phyloP scores from a whole-genome alignment of 2,113 vertebrate species.

The Tupaia chinensis region DNA sequence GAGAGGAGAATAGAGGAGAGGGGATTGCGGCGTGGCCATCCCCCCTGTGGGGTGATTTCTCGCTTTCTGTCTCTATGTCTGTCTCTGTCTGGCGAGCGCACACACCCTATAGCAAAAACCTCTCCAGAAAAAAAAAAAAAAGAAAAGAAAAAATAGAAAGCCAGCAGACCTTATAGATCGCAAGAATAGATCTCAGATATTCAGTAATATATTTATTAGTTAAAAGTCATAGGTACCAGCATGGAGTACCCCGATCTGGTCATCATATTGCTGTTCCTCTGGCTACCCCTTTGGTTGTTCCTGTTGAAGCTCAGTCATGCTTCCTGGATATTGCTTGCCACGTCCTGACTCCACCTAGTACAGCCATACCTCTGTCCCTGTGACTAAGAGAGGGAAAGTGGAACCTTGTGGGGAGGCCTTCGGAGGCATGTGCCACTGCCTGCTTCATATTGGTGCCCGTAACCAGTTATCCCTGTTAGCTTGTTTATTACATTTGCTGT shows the following conservation, averaged over 20 bases:
- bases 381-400: background rate
- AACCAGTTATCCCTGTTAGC: background rate
- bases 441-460: background rate
- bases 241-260: background rate
- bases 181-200: slow-evolving; percentile 2
- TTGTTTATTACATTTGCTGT: background rate
- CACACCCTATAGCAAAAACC: too few relatives aligned
- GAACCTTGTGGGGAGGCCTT: background rate
- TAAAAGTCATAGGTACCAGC: background rate
- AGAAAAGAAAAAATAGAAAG: background rate
- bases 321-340: background rate
- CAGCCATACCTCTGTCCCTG: background rate
- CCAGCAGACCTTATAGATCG: background rate
- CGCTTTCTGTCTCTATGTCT: too few relatives aligned
- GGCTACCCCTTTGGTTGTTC: background rate
- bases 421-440: background rate
- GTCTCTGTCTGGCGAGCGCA: too few relatives aligned
- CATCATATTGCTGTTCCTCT: background rate
- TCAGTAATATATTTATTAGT: background rate
- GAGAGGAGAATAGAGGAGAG: too few relatives aligned
- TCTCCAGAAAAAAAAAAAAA: too few relatives aligned
- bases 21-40: too few relatives aligned
- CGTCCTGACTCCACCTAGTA: background rate
- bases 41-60: too few relatives aligned
- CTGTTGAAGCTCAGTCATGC: background rate